A percentile compares a stretch with the other conserved stretches of the same genome.
Conservation (phyloP, 2,797 vertebrate species). For the Coregonus sp. region DNA sequence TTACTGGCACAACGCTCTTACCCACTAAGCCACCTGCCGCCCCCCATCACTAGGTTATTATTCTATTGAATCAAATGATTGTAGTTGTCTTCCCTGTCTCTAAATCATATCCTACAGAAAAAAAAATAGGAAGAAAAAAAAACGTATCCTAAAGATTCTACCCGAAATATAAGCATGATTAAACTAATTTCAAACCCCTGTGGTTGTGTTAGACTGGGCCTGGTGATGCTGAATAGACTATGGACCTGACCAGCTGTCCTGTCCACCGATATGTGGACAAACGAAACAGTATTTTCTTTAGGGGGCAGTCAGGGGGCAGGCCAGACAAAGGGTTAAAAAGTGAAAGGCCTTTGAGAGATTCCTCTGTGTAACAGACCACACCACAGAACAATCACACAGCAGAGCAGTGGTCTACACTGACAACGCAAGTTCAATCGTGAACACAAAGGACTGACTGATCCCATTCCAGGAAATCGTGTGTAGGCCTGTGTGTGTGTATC, state of each 20-base stretch:
- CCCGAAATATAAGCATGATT: conserved; percentile 8
- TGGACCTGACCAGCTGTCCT: conserved; percentile 76
- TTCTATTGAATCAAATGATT: no score
- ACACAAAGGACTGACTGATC: conserved; percentile 8
- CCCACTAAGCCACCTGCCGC: no score
- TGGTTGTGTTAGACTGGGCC: conserved; percentile 71
- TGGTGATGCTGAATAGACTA: conserved; percentile 73
- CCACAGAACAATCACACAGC: conserved; percentile 65
- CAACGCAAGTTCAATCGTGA: conserved; percentile 27
- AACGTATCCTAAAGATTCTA: not conserved
- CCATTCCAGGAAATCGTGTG: no score
- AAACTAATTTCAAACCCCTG: conserved; percentile 49
- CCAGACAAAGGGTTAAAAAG: conserved; percentile 79
- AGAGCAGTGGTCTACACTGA: conserved; percentile 41
- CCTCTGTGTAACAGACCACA: conserved; percentile 72
- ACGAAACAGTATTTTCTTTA: conserved; percentile 82
- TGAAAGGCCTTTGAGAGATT: conserved; percentile 77
- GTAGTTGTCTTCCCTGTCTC: not conserved
- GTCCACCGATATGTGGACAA: conserved; percentile 83
- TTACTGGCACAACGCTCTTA: no score
- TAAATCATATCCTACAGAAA: not conserved
- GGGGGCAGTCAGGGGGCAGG: conserved; percentile 38
- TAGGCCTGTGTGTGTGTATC: not conserved
- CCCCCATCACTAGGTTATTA: not conserved
- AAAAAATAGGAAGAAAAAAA: not conserved